phyloP scores from a whole-genome alignment of 92 coral and sea anemone species.

The Chrysogorgia sp. region DNA sequence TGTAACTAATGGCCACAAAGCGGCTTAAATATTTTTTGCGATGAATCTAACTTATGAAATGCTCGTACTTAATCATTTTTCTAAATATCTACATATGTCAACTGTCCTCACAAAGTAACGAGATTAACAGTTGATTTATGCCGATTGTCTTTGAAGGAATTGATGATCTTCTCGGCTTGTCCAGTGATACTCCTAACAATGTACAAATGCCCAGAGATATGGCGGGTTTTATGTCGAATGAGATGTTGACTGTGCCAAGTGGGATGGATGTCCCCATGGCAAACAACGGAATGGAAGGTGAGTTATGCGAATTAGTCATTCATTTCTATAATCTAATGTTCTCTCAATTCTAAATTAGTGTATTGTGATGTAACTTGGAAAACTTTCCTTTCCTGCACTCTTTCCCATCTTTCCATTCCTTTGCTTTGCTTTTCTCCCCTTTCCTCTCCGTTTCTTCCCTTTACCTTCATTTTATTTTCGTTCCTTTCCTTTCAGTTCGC shows the following conservation, averaged over 20 bases:
- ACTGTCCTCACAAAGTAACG: background rate
- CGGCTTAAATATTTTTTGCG: no score
- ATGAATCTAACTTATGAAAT: no score
- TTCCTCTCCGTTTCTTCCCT: background rate
- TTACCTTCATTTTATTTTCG: background rate
- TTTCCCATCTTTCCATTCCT: background rate
- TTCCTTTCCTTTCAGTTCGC: background rate
- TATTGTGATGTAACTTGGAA: no score
- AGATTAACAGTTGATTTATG: background rate
- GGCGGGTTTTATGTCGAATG: conserved; percentile 25
- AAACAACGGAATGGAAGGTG: conserved; percentile 43
- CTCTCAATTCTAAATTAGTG: background rate
- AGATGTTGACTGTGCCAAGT: background rate
- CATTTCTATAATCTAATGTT: background rate
- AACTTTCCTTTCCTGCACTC: background rate
- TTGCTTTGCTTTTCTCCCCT: background rate
- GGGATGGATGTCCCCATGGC: conserved; percentile 8
- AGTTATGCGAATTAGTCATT: background rate
- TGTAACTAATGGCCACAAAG: no score
- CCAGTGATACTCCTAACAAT: background rate
- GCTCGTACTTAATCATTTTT: no score
- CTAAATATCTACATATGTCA: background rate
- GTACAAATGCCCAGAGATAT: conserved; percentile 2
- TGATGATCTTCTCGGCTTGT: conserved; percentile 56
- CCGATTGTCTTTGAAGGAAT: conserved; percentile 9